Percentiles rank a stretch among this genome's conserved stretches.
Conservation (phyloP, 2,888 invertebrate species). For the Willowsia nigromaculata region DNA sequence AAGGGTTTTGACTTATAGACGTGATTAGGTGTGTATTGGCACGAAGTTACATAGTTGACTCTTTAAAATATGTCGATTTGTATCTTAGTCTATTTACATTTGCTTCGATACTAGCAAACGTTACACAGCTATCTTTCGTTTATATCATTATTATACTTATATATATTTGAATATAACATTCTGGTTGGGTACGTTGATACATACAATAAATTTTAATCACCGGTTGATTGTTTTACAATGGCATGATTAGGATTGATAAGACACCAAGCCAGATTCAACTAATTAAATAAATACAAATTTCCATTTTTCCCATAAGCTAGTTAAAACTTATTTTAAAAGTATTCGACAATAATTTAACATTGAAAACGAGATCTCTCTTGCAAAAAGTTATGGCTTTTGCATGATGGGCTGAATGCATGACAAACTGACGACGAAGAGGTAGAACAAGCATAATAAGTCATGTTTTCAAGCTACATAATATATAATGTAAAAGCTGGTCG, state of each 20-base stretch:
- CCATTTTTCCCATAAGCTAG: neutral
- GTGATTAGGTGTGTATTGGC: slow-evolving; percentile 44
- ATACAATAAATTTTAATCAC: slow-evolving; percentile 29
- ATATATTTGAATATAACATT: too few species aligned
- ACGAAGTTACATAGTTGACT: slow-evolving; percentile 33
- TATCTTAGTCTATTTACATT: neutral
- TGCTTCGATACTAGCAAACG: neutral
- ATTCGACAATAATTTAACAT: slow-evolving; percentile 5
- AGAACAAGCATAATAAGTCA: too few species aligned
- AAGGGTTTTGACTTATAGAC: slow-evolving; percentile 24
- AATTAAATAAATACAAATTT: too few species aligned
- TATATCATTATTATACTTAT: too few species aligned
- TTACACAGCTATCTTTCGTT: too few species aligned
- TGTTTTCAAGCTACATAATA: too few species aligned
- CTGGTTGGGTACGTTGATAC: too few species aligned
- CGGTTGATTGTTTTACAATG: slow-evolving; percentile 48
- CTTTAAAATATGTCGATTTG: slow-evolving; percentile 32
- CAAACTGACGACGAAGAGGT: too few species aligned
- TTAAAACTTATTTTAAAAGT: slow-evolving; percentile 15
- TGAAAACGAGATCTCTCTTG: slow-evolving; percentile 52
- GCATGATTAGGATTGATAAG: slow-evolving; percentile 11
- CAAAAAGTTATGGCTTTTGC: neutral
- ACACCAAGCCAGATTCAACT: too few species aligned
- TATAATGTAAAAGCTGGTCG: too few species aligned
- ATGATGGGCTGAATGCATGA: neutral